Evolutionary conservation across 1,140 invertebrate species (phyloP).

Genomic region (Nasonia longicornis): DNA sequence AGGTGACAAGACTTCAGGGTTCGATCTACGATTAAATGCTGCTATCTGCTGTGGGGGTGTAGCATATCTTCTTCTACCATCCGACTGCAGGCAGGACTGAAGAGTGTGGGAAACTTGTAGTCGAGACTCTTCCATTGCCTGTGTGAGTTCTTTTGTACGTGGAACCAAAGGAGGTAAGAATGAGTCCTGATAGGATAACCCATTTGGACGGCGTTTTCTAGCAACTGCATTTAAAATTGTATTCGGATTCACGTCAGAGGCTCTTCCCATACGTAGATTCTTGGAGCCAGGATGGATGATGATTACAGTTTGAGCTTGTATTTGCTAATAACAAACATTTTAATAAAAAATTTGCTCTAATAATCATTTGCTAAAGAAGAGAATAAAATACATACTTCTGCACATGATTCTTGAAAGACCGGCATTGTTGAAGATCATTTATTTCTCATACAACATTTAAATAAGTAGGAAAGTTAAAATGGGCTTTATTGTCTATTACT

Average conservation of each 20-base stretch:
- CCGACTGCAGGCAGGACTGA: constrained; percentile 85
- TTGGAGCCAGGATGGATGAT: constrained; percentile 96
- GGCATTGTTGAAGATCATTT: constrained; percentile 55
- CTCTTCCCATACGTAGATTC: constrained; percentile 88
- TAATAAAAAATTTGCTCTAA: constrained; percentile 19
- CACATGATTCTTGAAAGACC: constrained; percentile 64
- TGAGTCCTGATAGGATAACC: constrained; percentile 74
- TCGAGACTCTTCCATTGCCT: constrained; percentile 86
- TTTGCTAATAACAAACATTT: constrained; percentile 68
- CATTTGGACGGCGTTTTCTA: constrained; percentile 72
- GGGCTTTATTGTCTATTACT: not conserved
- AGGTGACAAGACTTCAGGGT: constrained; percentile 74
- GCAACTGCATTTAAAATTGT: constrained; percentile 90
- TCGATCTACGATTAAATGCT: constrained; percentile 83
- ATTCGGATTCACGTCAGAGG: constrained; percentile 88
- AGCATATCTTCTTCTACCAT: constrained; percentile 83
- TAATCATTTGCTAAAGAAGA: constrained; percentile 29
- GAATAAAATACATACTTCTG: constrained; percentile 55
- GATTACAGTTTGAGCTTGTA: constrained; percentile 84
- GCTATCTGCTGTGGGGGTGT: constrained; percentile 90
- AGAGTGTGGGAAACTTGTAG: constrained; percentile 85
- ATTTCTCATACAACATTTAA: not conserved
- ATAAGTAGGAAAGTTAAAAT: not conserved
- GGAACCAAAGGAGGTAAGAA: constrained; percentile 75
- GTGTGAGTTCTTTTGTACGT: constrained; percentile 74